Percentiles rank a stretch among this genome's conserved stretches.
phyloP scores from a whole-genome alignment of 1,140 invertebrate species.

The Stegodyphus mimosarum region DNA sequence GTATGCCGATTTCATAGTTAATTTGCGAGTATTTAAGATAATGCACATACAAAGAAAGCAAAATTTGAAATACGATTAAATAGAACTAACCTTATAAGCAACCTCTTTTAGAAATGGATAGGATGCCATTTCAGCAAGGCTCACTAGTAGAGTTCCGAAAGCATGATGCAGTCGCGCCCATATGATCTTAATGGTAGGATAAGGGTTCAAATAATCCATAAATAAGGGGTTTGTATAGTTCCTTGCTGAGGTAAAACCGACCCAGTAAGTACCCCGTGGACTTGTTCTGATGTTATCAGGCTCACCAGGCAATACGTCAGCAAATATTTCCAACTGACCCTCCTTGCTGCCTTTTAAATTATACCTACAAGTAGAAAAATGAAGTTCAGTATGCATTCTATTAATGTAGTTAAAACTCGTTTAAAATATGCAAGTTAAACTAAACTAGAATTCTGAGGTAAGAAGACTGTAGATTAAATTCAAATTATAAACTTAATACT shows the following conservation, averaged over 20 bases:
- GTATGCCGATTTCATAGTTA: no score
- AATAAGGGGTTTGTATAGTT: slow-evolving; percentile 63
- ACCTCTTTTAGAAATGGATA: slow-evolving; percentile 35
- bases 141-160: slow-evolving; percentile 51
- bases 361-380: slow-evolving; percentile 27
- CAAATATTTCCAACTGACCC: slow-evolving; percentile 54
- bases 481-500: neutral
- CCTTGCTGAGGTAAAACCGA: slow-evolving; percentile 72
- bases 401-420: neutral
- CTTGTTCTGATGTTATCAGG: slow-evolving; percentile 83
- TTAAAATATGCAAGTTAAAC: no score
- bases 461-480: neutral
- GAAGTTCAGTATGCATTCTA: slow-evolving; percentile 21
- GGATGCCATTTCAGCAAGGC: slow-evolving; percentile 47
- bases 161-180: slow-evolving; percentile 63
- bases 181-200: slow-evolving; percentile 67
- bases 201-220: slow-evolving; percentile 65
- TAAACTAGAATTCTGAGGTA: neutral
- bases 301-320: slow-evolving; percentile 75
- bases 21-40: no score
- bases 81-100: slow-evolving; percentile 71
- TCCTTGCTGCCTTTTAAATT: slow-evolving; percentile 25
- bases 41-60: no score
- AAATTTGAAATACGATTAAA: no score
- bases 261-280: slow-evolving; percentile 74